Evolutionary conservation across 2,888 invertebrate genomes (phyloP), one percentile per base, ranked within the genome.

Genomic region (Acanthosepion lycidas): DNA sequence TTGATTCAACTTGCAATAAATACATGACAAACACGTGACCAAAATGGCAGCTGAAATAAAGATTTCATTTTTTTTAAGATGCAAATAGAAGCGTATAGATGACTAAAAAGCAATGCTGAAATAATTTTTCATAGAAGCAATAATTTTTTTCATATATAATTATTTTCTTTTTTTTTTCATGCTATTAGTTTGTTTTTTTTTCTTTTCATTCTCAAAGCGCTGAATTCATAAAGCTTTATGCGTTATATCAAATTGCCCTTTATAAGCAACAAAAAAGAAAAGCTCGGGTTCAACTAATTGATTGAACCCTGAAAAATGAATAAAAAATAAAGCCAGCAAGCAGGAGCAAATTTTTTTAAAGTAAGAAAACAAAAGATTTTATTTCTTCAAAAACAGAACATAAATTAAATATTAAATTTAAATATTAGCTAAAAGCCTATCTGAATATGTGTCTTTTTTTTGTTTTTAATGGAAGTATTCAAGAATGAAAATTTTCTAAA

Each of bases 41-140:
- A 78, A 78, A 78, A 78, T 78, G n/a, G 78, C 78, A 78, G 78
- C 78, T 78, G 78, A 78, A 78, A 78, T n/a, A n/a, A 15, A 78
- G 8, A n/a, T 33, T 12, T 78, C 78, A 15, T 78, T 78, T 33
- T 78, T 33, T 78, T 78, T 78, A 12, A 28, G 78, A 78, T 78
- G 78, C 78, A 78, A 78, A 28, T 26, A 42, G 3, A 42, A 42
- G 42, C 42, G 42, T 42, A 12, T 51, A 8, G 8, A 51, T 51
- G 51, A 0, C 6, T 23, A 20, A 20, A 23, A 59, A 59, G 59
- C 55, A 20, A 59, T 20, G 26, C 59, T 59, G 59, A 59, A 59
- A 59, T 59, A 20, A 23, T 23, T 59, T 59, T 51, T 51, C 15
- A 8, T 51, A 23, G 23, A 6, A 59, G 59, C 59, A 59, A 23